Base-by-base conservation (phyloP, 1,140 invertebrate species). In the Cecropterus lyciades region DNA sequence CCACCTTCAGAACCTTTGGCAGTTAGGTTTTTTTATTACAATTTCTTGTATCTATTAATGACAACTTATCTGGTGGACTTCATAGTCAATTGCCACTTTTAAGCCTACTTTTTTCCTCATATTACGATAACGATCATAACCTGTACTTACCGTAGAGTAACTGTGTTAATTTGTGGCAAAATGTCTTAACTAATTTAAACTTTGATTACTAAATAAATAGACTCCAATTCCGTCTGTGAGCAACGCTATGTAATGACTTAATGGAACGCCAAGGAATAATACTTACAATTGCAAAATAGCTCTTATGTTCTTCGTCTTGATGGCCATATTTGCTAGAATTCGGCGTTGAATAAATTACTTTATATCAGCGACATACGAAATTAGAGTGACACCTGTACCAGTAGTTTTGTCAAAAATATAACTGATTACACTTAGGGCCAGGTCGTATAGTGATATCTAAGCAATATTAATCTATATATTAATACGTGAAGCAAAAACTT, bases 361-460 rank as follows among this genome's bases (percentile, higher is more conserved):
- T 30, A 45, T 43, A 14, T 16, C 13, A 45, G 27, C 30, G 30
- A 37, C 49, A 43, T 14, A 6, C 13, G 20, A 17, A 27, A 57
- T 43, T 20, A 45, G 24, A 45, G 13, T 45, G 40, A 57, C 55
- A 57, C 37, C 55, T 57, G 55, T 57, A 57, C 27, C 51, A 30
- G 27, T 45, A 45, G 40, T 45, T 57, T 56, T 42, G 37, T 42
- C 9, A 3, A 30, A 30, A 30, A 30, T 3, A 43, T 24, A 33
- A 43, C 33, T 56, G 53, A 56, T 56, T 56, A 13, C 2, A 9
- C 9, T 20, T 5, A 56, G 53, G 16, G 4, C 9, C 0, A 4
- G 17, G 53, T 42, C 37, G 5, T 43, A 56, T n/a, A 20, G 37
- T 13, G 37, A 43, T 13, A 0, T 6, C 13, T 7, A 33, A 40